These are phyloP conservation scores for Dryoscopus gambensis DNA, from an alignment of 2,113 vertebrate genomes.

Conservation along the genomic window DNA sequence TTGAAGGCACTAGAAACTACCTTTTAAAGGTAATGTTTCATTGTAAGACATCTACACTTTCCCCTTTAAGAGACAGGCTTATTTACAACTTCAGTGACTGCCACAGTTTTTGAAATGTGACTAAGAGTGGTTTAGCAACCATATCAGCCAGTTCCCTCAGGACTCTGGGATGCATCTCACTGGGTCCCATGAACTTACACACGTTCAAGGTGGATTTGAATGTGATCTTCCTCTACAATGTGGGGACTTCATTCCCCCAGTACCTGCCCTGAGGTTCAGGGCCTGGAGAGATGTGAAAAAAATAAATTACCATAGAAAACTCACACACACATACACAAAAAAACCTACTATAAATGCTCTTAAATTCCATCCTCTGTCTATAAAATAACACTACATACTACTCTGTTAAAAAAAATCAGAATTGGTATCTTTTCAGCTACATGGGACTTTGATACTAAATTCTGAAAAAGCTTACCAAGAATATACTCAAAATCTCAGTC, in stretches of 20 bases:
- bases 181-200: neutral
- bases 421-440: neutral
- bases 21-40: neutral
- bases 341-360: neutral
- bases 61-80: neutral
- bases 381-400: neutral
- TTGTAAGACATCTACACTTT: neutral
- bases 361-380: neutral
- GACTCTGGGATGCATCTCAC: neutral
- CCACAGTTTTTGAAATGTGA: neutral
- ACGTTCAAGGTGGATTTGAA: fast-evolving
- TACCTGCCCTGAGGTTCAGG: neutral
- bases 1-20: neutral
- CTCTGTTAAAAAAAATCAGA: neutral
- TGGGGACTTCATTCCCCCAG: neutral
- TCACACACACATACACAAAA: neutral
- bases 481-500: neutral
- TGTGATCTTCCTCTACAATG: neutral
- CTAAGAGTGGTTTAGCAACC: neutral
- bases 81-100: neutral
- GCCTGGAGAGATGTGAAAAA: neutral
- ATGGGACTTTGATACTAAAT: neutral
- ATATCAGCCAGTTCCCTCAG: neutral
- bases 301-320: neutral
- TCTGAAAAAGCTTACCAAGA: neutral